A percentile compares a stretch with the other conserved stretches of the same genome.
phyloP scores from a whole-genome alignment of 2,888 invertebrate species.

The Cryptocephalus moraei region DNA sequence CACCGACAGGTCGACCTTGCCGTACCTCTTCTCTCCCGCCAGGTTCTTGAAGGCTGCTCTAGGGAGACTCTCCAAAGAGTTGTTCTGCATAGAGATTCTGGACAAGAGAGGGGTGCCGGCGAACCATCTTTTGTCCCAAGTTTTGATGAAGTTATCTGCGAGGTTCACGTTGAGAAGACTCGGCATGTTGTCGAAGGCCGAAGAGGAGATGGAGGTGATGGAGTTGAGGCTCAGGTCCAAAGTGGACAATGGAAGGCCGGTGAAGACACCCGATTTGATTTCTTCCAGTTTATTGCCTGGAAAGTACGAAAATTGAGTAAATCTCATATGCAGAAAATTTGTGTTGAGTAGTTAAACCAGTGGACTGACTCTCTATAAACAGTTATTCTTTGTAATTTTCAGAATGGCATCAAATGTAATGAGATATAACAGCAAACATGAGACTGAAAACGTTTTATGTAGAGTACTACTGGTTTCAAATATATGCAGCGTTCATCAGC shows the following conservation, averaged over 20 bases:
- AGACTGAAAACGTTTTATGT: no score
- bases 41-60: conserved; percentile 20
- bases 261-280: conserved; percentile 20
- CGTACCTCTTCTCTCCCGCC: conserved; percentile 17
- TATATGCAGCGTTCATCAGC: no score
- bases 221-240: conserved; percentile 19
- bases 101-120: conserved; percentile 19
- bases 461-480: no score
- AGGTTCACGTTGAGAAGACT: conserved; percentile 19
- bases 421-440: no score
- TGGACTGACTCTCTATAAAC: no score
- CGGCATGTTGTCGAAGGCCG: conserved; percentile 20
- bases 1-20: conserved; percentile 15
- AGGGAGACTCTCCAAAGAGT: conserved; percentile 20
- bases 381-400: no score
- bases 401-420: no score
- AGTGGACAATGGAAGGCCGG: conserved; percentile 15
- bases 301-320: background rate
- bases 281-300: conserved; percentile 16
- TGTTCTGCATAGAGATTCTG: conserved; percentile 23
- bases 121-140: conserved; percentile 24
- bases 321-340: no score
- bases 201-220: conserved; percentile 13
- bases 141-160: conserved; percentile 18
- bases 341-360: no score